These are phyloP conservation scores for Danaus melanippus DNA, from an alignment of 1,140 invertebrate genomes.

Conservation along the genomic window DNA sequence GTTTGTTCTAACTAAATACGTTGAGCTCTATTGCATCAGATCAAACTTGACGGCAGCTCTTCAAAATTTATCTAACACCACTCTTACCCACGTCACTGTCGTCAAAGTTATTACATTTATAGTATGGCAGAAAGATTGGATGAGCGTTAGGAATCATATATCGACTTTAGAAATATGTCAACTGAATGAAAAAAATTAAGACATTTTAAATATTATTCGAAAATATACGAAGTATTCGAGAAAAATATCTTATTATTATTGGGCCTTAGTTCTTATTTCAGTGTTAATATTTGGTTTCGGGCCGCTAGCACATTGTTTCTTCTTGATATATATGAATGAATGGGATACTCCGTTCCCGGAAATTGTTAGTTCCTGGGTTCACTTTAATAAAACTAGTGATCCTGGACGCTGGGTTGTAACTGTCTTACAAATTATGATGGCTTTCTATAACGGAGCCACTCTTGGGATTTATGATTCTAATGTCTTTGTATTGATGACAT, in stretches of 20 bases:
- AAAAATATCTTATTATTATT: conserved; percentile 46
- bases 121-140: conserved; percentile 45
- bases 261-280: conserved; percentile 39
- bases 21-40: conserved; percentile 49
- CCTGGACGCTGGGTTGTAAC: conserved; percentile 37
- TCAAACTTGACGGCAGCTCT: conserved; percentile 37
- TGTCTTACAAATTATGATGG: conserved; percentile 35
- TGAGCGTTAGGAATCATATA: conserved; percentile 34
- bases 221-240: conserved; percentile 48
- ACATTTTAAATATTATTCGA: conserved; percentile 25
- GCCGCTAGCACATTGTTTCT: conserved; percentile 37
- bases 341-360: conserved; percentile 42
- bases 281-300: conserved; percentile 45
- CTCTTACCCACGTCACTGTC: conserved; percentile 48
- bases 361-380: conserved; percentile 50
- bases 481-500: conserved; percentile 48
- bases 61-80: conserved; percentile 46
- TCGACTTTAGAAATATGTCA: conserved; percentile 37
- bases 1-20: conserved; percentile 47
- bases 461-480: conserved; percentile 51
- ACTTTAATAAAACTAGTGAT: conserved; percentile 40
- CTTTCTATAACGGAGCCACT: conserved; percentile 47
- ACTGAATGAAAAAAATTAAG: conserved; percentile 23
- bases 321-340: conserved; percentile 22
- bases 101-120: conserved; percentile 49